Conservation (phyloP, 2,888 invertebrate genomes). For the Netelia virgata region DNA sequence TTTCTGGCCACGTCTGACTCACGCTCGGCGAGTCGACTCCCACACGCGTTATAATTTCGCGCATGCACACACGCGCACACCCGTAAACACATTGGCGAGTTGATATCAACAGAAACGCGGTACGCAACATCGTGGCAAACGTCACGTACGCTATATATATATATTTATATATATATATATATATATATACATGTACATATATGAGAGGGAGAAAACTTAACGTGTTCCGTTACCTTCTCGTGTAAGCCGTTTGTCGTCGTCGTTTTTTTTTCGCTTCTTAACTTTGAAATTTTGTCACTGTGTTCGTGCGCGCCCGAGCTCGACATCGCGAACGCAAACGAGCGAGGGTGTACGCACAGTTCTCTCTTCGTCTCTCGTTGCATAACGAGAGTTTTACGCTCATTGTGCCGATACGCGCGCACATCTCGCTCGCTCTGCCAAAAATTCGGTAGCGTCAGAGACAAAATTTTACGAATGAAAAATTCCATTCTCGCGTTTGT, state of each 20-base stretch:
- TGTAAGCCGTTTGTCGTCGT: conserved; percentile 69
- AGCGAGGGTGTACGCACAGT: conserved; percentile 55
- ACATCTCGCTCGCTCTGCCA: conserved; percentile 44
- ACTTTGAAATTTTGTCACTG: conserved; percentile 16
- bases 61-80: conserved; percentile 51
- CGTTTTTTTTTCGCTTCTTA: conserved; percentile 49
- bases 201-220: conserved; percentile 55
- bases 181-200: not conserved
- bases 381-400: conserved; percentile 68
- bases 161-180: not conserved
- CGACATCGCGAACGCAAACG: conserved; percentile 33
- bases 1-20: conserved; percentile 81
- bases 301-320: conserved; percentile 4
- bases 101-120: conserved; percentile 35
- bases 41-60: conserved; percentile 77
- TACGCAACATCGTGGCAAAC: conserved; percentile 45
- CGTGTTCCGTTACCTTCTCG: conserved; percentile 74
- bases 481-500: conserved; percentile 2
- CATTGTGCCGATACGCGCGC: conserved; percentile 67
- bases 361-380: conserved; percentile 50
- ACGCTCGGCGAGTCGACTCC: conserved; percentile 74
- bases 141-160: conserved; percentile 56
- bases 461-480: conserved; percentile 28
- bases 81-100: conserved; percentile 2
- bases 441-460: conserved; percentile 31